phyloP scores from a whole-genome alignment of 2,797 vertebrate species.

The Petrocephalus sullivani region DNA sequence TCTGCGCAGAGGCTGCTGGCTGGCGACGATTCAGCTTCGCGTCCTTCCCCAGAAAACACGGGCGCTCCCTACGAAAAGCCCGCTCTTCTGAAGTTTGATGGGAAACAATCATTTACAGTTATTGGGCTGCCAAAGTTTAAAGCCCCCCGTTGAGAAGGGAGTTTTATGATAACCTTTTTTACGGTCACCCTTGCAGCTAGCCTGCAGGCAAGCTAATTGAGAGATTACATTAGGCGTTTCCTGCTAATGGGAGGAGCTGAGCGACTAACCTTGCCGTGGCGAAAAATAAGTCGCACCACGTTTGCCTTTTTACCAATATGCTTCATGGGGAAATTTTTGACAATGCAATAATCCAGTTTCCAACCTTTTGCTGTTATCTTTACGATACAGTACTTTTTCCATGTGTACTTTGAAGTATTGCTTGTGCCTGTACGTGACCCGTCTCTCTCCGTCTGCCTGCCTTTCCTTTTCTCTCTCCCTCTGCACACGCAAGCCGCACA shows the following conservation, averaged over 20 bases:
- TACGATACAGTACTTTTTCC: neutral
- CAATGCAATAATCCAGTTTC: neutral
- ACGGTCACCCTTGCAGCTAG: neutral
- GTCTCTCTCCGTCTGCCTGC: neutral
- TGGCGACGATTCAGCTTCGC: neutral
- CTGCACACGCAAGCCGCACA: neutral
- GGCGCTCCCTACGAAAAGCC: neutral
- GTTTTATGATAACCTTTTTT: conserved; percentile 4
- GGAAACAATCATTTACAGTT: conserved; percentile 13
- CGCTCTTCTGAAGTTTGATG: neutral
- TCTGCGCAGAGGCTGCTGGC: neutral
- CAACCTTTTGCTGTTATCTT: neutral
- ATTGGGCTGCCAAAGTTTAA: conserved; percentile 5
- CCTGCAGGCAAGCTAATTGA: neutral
- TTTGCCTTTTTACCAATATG: neutral
- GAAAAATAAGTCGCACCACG: neutral
- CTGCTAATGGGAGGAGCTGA: neutral
- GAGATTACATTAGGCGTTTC: neutral
- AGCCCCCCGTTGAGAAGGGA: neutral
- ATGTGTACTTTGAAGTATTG: neutral
- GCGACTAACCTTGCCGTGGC: neutral
- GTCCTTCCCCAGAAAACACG: neutral
- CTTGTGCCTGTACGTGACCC: neutral
- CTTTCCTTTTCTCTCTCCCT: neutral
- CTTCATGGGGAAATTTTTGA: neutral